Evolutionary conservation across 2,113 vertebrate genomes (phyloP).

Genomic region (Cervus canadensis): DNA sequence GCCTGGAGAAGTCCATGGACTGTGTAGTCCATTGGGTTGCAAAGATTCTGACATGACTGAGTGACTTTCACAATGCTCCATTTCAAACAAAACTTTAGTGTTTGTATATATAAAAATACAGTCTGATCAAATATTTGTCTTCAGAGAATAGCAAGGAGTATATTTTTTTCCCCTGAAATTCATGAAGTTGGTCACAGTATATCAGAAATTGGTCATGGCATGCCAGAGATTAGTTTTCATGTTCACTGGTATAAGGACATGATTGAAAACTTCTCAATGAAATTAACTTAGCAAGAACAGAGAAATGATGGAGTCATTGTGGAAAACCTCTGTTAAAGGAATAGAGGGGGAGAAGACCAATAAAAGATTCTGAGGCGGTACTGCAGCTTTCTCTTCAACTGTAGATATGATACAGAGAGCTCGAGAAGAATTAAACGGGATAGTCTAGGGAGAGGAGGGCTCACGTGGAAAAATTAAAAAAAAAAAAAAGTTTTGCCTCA

Average conservation of each 20-base stretch:
- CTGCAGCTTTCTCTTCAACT: neutral
- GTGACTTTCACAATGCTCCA: neutral
- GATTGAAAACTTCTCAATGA: neutral
- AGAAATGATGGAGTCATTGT: neutral
- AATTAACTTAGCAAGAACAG: neutral
- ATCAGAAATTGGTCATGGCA: neutral
- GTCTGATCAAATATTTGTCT: neutral
- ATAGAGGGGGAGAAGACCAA: neutral
- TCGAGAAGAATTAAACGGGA: neutral
- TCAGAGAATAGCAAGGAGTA: neutral
- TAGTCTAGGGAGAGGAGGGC: neutral
- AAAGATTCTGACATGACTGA: neutral
- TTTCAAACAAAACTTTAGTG: constrained; percentile 9
- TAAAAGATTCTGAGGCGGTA: neutral
- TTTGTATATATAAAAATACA: neutral
- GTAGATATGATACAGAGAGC: neutral
- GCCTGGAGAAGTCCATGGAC: neutral
- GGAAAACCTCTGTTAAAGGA: neutral
- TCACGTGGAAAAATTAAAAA: neutral
- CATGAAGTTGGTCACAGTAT: neutral
- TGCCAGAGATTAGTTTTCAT: neutral
- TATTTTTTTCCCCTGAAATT: neutral
- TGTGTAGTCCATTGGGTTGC: neutral
- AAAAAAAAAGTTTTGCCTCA: neutral
- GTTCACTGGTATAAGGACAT: neutral